Evolutionary conservation across 2,797 vertebrate species (phyloP).

Genomic region (Erpetoichthys calabaricus): DNA sequence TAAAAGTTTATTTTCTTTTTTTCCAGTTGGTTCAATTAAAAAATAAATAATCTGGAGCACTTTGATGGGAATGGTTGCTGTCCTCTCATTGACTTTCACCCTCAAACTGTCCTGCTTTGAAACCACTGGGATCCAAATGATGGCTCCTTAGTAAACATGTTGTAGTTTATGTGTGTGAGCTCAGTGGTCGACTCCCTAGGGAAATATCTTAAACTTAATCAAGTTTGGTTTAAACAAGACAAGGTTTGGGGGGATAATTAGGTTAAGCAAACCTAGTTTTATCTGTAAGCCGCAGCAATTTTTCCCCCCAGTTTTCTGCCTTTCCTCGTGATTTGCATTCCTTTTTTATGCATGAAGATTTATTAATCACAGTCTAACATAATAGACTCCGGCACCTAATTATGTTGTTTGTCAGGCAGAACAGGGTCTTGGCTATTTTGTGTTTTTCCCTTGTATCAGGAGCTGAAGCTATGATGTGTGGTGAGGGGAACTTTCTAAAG

Average conservation of each 20-base stretch:
- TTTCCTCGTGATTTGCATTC: conserved; percentile 30
- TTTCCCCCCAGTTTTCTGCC: conserved; percentile 14
- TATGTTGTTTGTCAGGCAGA: conserved; percentile 21
- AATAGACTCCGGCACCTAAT: conserved; percentile 34
- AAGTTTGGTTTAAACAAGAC: conserved; percentile 27
- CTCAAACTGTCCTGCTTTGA: too few relatives aligned
- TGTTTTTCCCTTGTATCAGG: too few relatives aligned
- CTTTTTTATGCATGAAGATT: conserved; percentile 24
- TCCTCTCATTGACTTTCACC: too few relatives aligned
- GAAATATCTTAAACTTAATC: conserved; percentile 37
- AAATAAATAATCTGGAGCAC: too few relatives aligned
- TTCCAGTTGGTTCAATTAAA: too few relatives aligned
- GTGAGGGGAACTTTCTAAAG: too few relatives aligned
- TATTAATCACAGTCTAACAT: conserved; percentile 47
- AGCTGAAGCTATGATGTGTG: too few relatives aligned
- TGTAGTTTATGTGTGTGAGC: conserved; percentile 29
- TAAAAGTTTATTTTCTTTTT: too few relatives aligned
- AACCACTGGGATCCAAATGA: too few relatives aligned
- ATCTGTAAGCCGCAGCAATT: conserved; percentile 49
- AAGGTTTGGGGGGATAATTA: conserved; percentile 38
- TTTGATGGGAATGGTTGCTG: too few relatives aligned
- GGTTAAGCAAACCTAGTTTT: conserved; percentile 35
- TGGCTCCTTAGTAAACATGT: too few relatives aligned
- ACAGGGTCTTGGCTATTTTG: not conserved
- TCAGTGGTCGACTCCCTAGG: conserved; percentile 33